phyloP scores from a whole-genome alignment of 2,113 vertebrate genomes.

The Centrocercus urophasianus region DNA sequence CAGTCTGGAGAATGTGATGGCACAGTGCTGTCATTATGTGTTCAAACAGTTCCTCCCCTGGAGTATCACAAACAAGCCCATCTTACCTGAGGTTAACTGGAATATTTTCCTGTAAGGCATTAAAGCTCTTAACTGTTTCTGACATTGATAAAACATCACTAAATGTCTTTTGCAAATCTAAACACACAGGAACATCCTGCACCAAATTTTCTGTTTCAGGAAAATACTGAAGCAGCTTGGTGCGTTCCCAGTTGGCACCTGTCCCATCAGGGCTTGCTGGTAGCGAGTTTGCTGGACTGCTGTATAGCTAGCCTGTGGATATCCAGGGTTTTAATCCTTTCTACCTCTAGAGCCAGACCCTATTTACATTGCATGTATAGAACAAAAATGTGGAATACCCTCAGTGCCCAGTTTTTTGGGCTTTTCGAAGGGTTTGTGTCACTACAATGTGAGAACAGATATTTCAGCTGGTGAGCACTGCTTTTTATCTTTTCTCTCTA shows the following conservation, averaged over 20 bases:
- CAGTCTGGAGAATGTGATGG: background rate
- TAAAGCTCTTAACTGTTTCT: background rate
- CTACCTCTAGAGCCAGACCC: background rate
- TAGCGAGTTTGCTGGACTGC: background rate
- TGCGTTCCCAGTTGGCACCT: background rate
- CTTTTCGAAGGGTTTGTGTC: background rate
- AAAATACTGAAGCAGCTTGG: background rate
- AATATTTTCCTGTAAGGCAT: background rate
- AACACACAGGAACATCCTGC: background rate
- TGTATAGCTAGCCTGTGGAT: background rate
- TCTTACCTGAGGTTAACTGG: background rate
- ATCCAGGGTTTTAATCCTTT: background rate
- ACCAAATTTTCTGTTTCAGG: background rate
- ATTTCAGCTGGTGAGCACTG: background rate
- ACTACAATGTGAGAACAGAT: background rate
- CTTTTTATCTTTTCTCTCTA: background rate
- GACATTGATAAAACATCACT: background rate
- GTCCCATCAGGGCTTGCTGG: background rate
- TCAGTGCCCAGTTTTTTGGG: background rate
- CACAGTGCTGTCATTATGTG: background rate
- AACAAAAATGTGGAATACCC: background rate
- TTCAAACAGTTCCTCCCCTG: background rate
- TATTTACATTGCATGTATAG: background rate
- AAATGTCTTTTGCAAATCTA: background rate
- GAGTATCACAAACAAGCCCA: background rate